These are phyloP conservation scores for Lithophane socia DNA, from an alignment of 2,888 invertebrate genomes.

Conservation along the genomic window DNA sequence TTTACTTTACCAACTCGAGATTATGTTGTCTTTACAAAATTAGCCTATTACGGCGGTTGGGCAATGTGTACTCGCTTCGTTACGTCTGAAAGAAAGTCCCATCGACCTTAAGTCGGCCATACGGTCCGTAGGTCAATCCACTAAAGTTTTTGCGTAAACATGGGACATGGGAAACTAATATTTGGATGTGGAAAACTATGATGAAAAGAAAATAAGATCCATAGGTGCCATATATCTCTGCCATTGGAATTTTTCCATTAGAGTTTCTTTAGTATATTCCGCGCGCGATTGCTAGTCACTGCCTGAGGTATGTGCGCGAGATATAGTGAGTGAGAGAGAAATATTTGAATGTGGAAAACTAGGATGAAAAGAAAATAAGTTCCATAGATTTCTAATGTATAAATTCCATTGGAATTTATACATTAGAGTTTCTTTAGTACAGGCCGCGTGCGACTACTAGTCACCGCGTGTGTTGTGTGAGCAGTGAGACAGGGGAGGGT, in stretches of 20 bases:
- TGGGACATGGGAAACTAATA: slow-evolving; percentile 53
- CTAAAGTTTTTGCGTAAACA: slow-evolving; percentile 60
- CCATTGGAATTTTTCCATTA: background rate
- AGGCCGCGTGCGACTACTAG: no score
- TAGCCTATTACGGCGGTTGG: slow-evolving; percentile 82
- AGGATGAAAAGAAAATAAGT: no score
- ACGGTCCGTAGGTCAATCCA: slow-evolving; percentile 51
- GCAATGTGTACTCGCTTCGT: slow-evolving; percentile 81
- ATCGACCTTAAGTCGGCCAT: slow-evolving; percentile 61
- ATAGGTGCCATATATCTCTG: background rate
- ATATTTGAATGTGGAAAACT: no score
- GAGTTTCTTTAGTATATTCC: background rate
- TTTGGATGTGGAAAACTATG: slow-evolving; percentile 35
- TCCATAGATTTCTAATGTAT: no score
- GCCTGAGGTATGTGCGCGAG: no score
- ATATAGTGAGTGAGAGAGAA: no score
- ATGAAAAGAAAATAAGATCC: slow-evolving; percentile 22
- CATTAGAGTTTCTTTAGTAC: background rate
- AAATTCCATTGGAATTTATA: background rate
- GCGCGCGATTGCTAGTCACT: no score
- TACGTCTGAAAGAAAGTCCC: slow-evolving; percentile 79
- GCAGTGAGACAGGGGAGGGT: no score
- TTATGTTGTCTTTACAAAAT: slow-evolving; percentile 88
- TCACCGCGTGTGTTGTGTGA: no score
- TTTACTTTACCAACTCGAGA: slow-evolving; percentile 80